Evolutionary conservation across 2,113 vertebrate genomes (phyloP).

Genomic region (Pampusana beccarii): DNA sequence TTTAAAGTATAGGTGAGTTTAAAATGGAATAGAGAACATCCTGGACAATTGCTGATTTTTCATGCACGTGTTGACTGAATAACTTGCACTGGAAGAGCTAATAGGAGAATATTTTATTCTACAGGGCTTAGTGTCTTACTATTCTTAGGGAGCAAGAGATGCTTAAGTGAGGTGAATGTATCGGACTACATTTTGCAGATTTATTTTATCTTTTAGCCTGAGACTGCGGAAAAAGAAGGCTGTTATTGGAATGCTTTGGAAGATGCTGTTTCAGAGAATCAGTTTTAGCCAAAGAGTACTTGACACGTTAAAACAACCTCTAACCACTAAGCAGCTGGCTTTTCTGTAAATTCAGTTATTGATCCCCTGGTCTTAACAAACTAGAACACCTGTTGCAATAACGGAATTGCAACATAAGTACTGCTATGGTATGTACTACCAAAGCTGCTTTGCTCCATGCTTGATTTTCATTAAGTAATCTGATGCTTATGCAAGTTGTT

Average conservation of each 20-base stretch:
- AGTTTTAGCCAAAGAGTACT: neutral
- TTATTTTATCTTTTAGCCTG: neutral
- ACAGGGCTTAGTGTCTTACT: neutral
- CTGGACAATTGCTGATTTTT: neutral
- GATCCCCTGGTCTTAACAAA: neutral
- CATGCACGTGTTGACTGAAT: neutral
- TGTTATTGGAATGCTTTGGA: neutral
- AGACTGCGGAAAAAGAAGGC: neutral
- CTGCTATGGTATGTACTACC: neutral
- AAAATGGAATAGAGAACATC: neutral
- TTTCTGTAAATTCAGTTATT: constrained; percentile 9
- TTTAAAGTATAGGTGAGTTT: neutral
- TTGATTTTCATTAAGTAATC: neutral
- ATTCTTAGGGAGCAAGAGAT: neutral
- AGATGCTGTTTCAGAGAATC: neutral
- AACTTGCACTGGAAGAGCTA: neutral
- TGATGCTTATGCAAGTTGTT: neutral
- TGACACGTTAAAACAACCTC: neutral
- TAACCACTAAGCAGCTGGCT: neutral
- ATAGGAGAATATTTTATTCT: neutral
- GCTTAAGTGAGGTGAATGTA: neutral
- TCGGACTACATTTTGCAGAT: neutral
- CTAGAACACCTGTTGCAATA: constrained; percentile 20
- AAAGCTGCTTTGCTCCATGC: neutral
- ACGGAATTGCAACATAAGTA: constrained; percentile 3